Conservation (phyloP, 2,888 invertebrate species). For the Lapara coniferarum region DNA sequence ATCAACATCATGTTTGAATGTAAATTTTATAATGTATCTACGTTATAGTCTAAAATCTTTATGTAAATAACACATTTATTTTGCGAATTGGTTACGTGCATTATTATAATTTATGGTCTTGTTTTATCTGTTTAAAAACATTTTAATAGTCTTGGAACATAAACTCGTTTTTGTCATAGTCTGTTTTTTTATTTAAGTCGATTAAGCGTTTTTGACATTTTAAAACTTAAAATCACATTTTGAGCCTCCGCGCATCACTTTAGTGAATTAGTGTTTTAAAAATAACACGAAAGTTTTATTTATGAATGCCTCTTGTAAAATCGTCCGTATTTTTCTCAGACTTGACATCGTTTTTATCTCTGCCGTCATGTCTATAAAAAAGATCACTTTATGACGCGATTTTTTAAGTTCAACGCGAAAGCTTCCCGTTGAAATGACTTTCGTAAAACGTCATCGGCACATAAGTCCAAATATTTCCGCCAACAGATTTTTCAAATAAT, state of each 20-base stretch:
- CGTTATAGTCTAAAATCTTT: too few species aligned
- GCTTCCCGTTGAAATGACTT: neutral
- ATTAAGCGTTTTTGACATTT: conserved; percentile 7
- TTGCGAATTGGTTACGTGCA: neutral
- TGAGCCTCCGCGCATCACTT: conserved; percentile 1
- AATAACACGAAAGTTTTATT: conserved; percentile 21
- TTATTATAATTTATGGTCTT: neutral
- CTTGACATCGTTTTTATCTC: conserved; percentile 23
- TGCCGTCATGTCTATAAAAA: conserved; percentile 13
- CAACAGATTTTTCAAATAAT: too few species aligned
- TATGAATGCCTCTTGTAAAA: conserved; percentile 23
- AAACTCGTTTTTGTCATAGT: neutral
- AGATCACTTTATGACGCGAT: neutral
- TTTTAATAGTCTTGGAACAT: neutral
- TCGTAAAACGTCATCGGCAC: neutral
- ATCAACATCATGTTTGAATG: too few species aligned
- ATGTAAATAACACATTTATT: too few species aligned
- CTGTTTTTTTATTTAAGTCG: neutral
- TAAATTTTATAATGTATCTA: too few species aligned
- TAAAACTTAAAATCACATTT: conserved; percentile 2
- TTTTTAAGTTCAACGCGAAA: neutral
- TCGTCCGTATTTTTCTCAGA: conserved; percentile 20
- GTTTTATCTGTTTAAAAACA: neutral
- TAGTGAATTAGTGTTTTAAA: conserved; percentile 20
- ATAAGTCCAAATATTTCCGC: neutral